Evolutionary conservation across 2,888 invertebrate genomes (phyloP), one percentile per base, ranked within the genome.

Genomic region (Metacarcinus magister): DNA sequence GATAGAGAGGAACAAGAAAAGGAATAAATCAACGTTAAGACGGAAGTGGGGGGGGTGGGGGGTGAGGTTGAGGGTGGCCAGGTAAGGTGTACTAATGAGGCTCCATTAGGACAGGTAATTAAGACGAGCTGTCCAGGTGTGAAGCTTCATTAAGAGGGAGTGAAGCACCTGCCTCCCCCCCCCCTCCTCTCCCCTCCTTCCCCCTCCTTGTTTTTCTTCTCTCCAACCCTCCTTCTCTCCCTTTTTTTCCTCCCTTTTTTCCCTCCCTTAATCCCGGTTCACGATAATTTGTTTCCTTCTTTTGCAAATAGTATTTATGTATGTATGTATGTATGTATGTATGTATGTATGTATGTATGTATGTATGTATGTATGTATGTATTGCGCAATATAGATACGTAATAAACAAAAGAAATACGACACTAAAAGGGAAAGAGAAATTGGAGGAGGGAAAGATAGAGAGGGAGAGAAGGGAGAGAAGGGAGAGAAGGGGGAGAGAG

Each of bases 41-140:
- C 3, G n/a, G 67, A n/a, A 0, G 67, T 0, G 5, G 60, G 60
- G 60, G 13, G 16, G 13, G 16, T 19, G 60, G 60, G 60, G 23
- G 67, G 67, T n/a, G n/a, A 5, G 67, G 67, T n/a, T 5, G 23
- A 2, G 67, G 67, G 67, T 5, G n/a, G n/a, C n/a, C 67, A 67
- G 67, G 23, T 23, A n/a, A 67, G 67, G 67, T 67, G n/a, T 67
- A 54, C 54, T 54, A 54, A 54, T 54, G 54, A 67, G 67, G 5
- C 67, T n/a, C 23, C 67, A 67, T 67, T 19, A 67, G 67, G 67
- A 67, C 67, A 67, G 67, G 67, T 67, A 67, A 67, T 67, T 67
- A 67, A 67, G 67, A n/a, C n/a, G 67, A n/a, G n/a, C 67, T 67
- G 67, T 67, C 67, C 67, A 67, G 67, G 67, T 67, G 67, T 67